These are phyloP conservation scores for Terebella lapidaria DNA, from an alignment of 2,888 invertebrate genomes.

Conservation along the genomic window DNA sequence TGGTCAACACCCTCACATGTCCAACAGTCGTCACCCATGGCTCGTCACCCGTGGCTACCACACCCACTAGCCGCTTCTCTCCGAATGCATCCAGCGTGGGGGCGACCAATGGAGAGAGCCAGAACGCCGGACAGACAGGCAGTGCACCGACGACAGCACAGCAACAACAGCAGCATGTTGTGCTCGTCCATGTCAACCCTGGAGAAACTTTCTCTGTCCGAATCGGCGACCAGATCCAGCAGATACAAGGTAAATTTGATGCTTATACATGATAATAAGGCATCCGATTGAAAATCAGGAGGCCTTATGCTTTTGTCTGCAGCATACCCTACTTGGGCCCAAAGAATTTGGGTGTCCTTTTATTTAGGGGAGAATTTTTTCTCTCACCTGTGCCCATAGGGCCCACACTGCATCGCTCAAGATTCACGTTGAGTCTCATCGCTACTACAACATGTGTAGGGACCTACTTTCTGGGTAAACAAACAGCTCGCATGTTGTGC, in stretches of 20 bases:
- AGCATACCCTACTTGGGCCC: too few relatives aligned
- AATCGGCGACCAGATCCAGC: constrained; percentile 70
- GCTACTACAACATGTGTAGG: too few relatives aligned
- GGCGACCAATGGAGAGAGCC: not conserved
- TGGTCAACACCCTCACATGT: not conserved
- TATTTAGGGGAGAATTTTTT: too few relatives aligned
- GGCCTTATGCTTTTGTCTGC: too few relatives aligned
- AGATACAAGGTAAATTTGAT: constrained; percentile 65
- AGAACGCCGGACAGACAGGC: not conserved
- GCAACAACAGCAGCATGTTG: constrained; percentile 60
- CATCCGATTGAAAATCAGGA: too few relatives aligned
- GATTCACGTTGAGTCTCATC: too few relatives aligned
- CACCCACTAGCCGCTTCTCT: not conserved
- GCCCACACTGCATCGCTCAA: too few relatives aligned
- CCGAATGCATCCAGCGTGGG: not conserved
- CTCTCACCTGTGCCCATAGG: too few relatives aligned
- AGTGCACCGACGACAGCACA: not conserved
- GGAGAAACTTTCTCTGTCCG: constrained; percentile 74
- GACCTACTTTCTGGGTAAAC: too few relatives aligned
- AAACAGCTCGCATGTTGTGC: too few relatives aligned
- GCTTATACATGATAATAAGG: too few relatives aligned
- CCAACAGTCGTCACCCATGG: not conserved
- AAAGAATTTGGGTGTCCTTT: too few relatives aligned
- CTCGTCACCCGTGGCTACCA: not conserved
- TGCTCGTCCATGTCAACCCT: constrained; percentile 70